phyloP scores from a whole-genome alignment of 2,797 vertebrate species.

The Aselliscus stoliczkanus region DNA sequence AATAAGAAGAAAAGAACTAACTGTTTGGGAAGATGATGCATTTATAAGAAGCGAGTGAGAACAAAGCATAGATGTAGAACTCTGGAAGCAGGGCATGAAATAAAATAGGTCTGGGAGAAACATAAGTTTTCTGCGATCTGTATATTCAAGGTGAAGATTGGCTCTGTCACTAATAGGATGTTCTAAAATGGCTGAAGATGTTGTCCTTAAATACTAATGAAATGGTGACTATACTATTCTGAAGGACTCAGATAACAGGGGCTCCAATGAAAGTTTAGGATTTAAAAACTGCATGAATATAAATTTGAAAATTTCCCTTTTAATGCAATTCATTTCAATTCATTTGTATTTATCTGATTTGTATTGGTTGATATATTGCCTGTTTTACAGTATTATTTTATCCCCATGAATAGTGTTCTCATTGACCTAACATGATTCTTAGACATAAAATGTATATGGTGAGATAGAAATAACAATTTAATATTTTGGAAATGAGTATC shows the following conservation, averaged over 20 bases:
- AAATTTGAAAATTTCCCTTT: neutral
- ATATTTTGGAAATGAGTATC: neutral
- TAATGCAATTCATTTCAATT: neutral
- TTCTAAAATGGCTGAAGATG: neutral
- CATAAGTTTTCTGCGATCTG: neutral
- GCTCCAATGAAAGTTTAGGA: neutral
- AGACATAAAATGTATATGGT: neutral
- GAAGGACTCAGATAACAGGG: neutral
- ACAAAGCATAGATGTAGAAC: neutral
- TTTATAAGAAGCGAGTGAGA: neutral
- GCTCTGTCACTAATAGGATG: neutral
- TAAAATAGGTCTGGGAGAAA: neutral
- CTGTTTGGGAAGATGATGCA: neutral
- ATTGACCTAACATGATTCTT: neutral
- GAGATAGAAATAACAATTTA: neutral
- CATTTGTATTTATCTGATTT: neutral
- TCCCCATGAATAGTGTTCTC: neutral
- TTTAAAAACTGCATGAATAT: neutral
- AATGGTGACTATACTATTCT: neutral
- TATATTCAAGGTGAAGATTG: fast-evolving
- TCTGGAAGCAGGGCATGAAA: neutral
- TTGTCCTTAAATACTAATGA: neutral
- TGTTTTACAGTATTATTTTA: neutral
- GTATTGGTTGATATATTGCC: neutral
- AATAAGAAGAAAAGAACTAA: neutral